phyloP scores from a whole-genome alignment of 1,140 invertebrate genomes.

The Zaprionus ghesquierei region DNA sequence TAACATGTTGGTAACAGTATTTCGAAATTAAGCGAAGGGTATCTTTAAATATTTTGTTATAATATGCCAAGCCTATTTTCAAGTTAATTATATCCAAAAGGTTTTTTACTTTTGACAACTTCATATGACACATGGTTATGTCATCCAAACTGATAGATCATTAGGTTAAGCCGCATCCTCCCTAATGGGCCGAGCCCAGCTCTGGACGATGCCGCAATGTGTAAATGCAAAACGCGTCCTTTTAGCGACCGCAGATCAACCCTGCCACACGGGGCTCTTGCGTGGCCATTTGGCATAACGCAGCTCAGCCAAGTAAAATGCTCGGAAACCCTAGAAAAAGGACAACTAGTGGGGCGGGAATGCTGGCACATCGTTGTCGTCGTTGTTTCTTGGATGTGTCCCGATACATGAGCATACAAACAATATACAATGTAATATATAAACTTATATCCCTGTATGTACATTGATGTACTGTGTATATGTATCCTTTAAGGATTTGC shows the following conservation, averaged over 20 bases:
- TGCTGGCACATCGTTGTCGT: conserved; percentile 51
- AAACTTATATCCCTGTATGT: neutral
- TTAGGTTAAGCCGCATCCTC: neutral
- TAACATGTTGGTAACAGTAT: no score
- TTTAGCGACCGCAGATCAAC: conserved; percentile 40
- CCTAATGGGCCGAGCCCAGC: conserved; percentile 54
- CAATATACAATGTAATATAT: conserved; percentile 5
- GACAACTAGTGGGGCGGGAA: conserved; percentile 70
- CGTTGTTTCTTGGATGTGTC: conserved; percentile 33
- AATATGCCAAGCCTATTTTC: no score
- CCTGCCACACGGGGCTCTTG: conserved; percentile 25
- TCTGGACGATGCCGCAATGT: conserved; percentile 33
- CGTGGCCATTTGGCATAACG: conserved; percentile 50
- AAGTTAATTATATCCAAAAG: neutral
- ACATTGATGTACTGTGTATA: neutral
- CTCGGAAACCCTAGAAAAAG: conserved; percentile 45
- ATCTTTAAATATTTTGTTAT: no score
- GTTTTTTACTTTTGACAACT: neutral
- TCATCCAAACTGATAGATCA: neutral
- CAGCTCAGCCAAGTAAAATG: conserved; percentile 7
- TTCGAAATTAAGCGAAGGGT: no score
- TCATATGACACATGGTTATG: neutral
- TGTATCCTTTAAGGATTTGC: conserved; percentile 73
- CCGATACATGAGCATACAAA: conserved; percentile 26
- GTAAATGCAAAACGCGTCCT: conserved; percentile 72